Conservation (phyloP, 2,888 invertebrate genomes). For the Bembecia ichneumoniformis region DNA sequence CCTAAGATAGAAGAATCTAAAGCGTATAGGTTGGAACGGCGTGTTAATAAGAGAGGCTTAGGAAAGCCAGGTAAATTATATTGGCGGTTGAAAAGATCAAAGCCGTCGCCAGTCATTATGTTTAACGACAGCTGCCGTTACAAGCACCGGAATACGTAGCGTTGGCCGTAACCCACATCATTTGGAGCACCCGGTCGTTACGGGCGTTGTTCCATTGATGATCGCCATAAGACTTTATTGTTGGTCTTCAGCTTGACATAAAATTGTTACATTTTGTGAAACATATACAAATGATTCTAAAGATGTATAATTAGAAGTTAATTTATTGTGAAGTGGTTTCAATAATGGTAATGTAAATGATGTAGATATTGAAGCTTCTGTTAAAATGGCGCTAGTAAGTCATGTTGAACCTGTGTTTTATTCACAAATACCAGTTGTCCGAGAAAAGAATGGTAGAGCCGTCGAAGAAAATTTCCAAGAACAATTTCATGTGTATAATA, state of each 20-base stretch:
- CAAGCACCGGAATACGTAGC: constrained; percentile 32
- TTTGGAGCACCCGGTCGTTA: constrained; percentile 41
- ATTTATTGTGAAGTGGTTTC: no score
- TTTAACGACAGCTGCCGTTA: constrained; percentile 34
- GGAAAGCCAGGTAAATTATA: constrained; percentile 26
- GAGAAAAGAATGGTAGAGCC: constrained; percentile 20
- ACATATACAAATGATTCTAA: no score
- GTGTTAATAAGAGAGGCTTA: constrained; percentile 32
- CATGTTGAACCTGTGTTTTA: background rate
- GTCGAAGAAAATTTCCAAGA: background rate
- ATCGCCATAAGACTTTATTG: constrained; percentile 43
- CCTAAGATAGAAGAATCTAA: constrained; percentile 5
- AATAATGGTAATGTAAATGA: no score
- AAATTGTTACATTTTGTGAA: background rate
- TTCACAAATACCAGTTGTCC: background rate
- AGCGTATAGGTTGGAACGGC: constrained; percentile 16
- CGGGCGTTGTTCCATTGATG: constrained; percentile 36
- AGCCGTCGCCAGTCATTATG: constrained; percentile 33
- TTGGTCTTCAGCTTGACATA: constrained; percentile 20
- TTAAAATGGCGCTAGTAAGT: no score
- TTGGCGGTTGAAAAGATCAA: constrained; percentile 39
- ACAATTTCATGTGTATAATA: background rate
- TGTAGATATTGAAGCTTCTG: no score
- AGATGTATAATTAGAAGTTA: no score
- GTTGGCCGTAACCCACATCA: constrained; percentile 36